Evolutionary conservation across 2,888 invertebrate species (phyloP), one percentile per base, ranked within the genome.

Genomic region (Mystacides longicornis): DNA sequence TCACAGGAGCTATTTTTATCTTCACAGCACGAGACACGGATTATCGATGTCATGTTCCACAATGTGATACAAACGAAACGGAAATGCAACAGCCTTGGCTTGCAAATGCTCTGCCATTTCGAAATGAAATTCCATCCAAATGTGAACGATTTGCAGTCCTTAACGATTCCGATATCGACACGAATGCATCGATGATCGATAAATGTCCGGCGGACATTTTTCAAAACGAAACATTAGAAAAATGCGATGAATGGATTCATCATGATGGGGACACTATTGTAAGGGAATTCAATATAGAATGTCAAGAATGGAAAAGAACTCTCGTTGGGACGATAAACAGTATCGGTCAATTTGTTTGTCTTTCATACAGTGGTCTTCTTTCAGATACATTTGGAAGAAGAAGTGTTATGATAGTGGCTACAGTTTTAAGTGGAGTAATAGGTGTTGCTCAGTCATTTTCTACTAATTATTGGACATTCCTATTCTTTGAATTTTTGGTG

Each of bases 301-400:
- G 86, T 64, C 74, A 81, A 56, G 77, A 82, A 58, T 89, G 88
- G 88, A 86, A 85, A 69, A 69, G 86, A 55, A 81, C 87, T 0
- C 65, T 89, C 63, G 81, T 88, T 33, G 89, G 89, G 7, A 87
- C 88, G 1, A 75, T 87, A 3, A 86, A 87, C 67, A 87, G 85
- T 66, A 68, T 85, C 47, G 88, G 87, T 18, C 86, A 86, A 73
- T 85, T 88, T 64, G 72, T 85, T 33, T 84, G 87, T 7, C 79
- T 87, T 70, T 78, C 86, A 18, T 74, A 86, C 54, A 81, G 74
- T 33, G 83, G 80, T 67, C 79, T 72, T 66, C 73, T 79, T 64
- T 86, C 81, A 2, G 89, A 89, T 71, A 84, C 81, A 77, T 87
- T 78, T 68, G 86, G 87, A 1, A 78, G 87, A 3, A 77, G 82